Evolutionary conservation across 1,140 invertebrate genomes (phyloP).

Genomic region (Drosophila pectinifera): DNA sequence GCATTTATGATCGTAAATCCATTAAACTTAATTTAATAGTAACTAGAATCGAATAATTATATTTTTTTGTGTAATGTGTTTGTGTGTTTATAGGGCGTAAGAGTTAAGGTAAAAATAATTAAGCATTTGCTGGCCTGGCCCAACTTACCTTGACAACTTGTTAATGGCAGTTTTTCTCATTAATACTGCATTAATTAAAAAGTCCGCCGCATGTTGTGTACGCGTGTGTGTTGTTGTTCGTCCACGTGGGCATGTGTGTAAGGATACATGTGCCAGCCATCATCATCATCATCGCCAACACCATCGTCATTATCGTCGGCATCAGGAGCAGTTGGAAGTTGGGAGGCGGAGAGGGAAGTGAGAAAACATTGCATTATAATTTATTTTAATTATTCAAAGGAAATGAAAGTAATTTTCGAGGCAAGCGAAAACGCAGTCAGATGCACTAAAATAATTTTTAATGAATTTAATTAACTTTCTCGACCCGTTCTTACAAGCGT

Average conservation of each 20-base stretch:
- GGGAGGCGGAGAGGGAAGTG: conserved; percentile 6
- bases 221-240: conserved; percentile 26
- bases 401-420: conserved; percentile 21
- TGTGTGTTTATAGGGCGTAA: conserved; percentile 12
- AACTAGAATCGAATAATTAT: neutral
- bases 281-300: conserved; percentile 34
- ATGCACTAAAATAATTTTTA: conserved; percentile 14
- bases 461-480: conserved; percentile 15
- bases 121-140: conserved; percentile 46
- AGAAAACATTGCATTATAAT: conserved; percentile 49
- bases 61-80: neutral
- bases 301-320: conserved; percentile 17
- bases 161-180: conserved; percentile 91
- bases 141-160: conserved; percentile 88
- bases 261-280: conserved; percentile 62
- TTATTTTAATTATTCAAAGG: conserved; percentile 47
- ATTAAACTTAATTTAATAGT: neutral
- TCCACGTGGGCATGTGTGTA: conserved; percentile 30
- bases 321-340: conserved; percentile 12
- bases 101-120: conserved; percentile 71
- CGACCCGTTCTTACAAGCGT: neutral
- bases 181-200: conserved; percentile 90
- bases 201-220: conserved; percentile 51
- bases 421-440: conserved; percentile 5
- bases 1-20: no score